A percentile compares a stretch with the other conserved stretches of the same genome.
phyloP scores from a whole-genome alignment of 2,113 vertebrate genomes.

The Prunella fulvescens region DNA sequence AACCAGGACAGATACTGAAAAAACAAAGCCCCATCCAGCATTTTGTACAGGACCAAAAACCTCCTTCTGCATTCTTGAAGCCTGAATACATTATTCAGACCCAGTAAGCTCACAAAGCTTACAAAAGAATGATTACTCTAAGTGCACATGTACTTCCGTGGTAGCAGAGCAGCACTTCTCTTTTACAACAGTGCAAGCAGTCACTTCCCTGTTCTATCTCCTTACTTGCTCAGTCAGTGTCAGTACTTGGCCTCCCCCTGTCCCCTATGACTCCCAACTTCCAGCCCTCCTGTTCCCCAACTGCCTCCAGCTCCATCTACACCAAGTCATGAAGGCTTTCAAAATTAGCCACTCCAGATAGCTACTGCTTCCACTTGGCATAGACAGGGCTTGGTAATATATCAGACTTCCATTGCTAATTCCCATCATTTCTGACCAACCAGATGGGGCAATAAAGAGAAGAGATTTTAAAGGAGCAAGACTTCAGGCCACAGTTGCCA shows the following conservation, averaged over 20 bases:
- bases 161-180: neutral
- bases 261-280: neutral
- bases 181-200: neutral
- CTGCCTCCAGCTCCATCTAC: neutral
- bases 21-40: neutral
- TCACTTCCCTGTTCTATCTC: neutral
- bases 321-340: neutral
- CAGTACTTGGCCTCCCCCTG: neutral
- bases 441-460: neutral
- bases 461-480: neutral
- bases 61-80: neutral
- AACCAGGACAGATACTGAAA: neutral
- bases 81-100: neutral
- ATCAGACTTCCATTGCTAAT: neutral
- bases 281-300: neutral
- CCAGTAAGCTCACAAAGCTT: neutral
- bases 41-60: neutral
- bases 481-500: neutral
- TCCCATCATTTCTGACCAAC: neutral
- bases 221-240: neutral
- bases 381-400: neutral
- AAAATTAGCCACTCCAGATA: neutral
- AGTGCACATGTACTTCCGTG: neutral
- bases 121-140: neutral
- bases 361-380: neutral